A percentile compares a stretch with the other conserved stretches of the same genome.
Evolutionary conservation across 2,797 vertebrate species (phyloP).

Genomic region (Oreonectes daqikongensis): DNA sequence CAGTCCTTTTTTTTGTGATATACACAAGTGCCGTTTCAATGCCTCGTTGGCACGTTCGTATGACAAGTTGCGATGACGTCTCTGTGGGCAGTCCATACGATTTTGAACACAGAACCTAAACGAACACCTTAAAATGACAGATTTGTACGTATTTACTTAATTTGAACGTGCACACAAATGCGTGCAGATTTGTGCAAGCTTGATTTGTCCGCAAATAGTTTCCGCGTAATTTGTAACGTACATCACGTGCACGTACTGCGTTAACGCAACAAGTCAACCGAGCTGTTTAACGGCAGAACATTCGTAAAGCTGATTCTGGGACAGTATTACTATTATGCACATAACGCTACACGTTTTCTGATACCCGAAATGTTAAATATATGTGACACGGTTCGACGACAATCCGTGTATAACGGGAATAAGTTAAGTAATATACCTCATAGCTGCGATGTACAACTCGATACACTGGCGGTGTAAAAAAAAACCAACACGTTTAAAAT

Average conservation of each 20-base stretch:
- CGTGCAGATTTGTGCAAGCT: not conserved
- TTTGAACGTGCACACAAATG: not conserved
- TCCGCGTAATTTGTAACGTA: not conserved
- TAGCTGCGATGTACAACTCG: not conserved
- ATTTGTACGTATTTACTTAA: too few species aligned
- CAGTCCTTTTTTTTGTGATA: not conserved
- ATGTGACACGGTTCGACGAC: not conserved
- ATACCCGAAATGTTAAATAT: not conserved
- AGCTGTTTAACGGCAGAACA: too few species aligned
- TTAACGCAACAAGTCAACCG: conserved; percentile 37
- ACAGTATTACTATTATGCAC: not conserved
- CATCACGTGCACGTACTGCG: not conserved
- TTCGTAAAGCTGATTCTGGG: not conserved
- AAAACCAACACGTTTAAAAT: conserved; percentile 3
- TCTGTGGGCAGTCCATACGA: not conserved
- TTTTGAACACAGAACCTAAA: not conserved
- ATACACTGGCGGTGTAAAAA: not conserved
- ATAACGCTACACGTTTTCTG: not conserved
- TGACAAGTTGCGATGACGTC: not conserved
- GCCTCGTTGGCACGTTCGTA: not conserved
- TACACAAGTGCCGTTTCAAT: not conserved
- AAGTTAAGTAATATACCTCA: too few species aligned
- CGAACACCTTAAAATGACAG: not conserved
- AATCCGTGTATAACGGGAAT: too few species aligned
- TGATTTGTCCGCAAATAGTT: not conserved